Evolutionary conservation across 2,797 vertebrate genomes (phyloP).

Genomic region (Naso thynnoides): DNA sequence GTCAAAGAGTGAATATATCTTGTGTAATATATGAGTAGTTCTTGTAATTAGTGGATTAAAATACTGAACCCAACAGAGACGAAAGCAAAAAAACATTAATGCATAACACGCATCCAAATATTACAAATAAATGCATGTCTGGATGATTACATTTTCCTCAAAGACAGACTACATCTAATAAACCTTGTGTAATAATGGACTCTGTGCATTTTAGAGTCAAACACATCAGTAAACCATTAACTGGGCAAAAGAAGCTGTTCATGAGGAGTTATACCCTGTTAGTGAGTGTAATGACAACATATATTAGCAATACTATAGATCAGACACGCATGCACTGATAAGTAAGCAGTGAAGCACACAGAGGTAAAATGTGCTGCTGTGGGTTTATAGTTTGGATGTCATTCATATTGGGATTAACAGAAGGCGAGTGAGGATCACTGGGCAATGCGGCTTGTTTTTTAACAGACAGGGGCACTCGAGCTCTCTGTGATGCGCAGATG

Average conservation of each 20-base stretch:
- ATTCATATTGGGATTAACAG: not conserved
- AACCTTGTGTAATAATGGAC: not conserved
- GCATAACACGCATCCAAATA: not conserved
- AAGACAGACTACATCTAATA: not conserved
- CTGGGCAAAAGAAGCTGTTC: not conserved
- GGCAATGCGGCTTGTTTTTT: not conserved
- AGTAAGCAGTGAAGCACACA: not conserved
- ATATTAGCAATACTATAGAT: not conserved
- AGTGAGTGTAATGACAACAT: not conserved
- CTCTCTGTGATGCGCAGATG: not conserved
- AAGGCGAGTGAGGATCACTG: not conserved
- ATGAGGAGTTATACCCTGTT: not conserved
- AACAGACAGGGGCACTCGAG: not conserved
- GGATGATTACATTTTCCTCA: not conserved
- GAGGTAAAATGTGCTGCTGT: not conserved
- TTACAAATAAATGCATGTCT: not conserved
- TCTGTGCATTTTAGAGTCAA: not conserved
- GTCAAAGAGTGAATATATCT: not conserved
- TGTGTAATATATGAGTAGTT: not conserved
- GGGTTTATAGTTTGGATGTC: constrained; percentile 2
- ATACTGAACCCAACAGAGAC: not conserved
- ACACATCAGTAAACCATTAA: constrained; percentile 3
- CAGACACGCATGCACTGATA: not conserved
- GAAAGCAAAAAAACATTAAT: not conserved
- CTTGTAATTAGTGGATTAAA: not conserved